Conservation (phyloP, 53 echinoderm and acorn worm genomes). For the Apostichopus leukothele region DNA sequence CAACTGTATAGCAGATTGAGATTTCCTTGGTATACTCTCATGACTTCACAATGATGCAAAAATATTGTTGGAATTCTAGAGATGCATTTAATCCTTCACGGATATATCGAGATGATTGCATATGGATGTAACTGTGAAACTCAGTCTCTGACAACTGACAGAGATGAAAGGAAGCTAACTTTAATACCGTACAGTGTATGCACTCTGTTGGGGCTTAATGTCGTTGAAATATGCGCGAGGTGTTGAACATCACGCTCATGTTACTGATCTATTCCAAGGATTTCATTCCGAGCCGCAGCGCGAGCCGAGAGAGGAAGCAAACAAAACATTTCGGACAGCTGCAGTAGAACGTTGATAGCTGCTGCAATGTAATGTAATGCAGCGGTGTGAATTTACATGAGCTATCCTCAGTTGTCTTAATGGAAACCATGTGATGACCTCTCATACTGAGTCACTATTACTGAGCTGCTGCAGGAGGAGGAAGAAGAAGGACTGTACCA, state of each 20-base stretch:
- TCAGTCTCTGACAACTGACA: too few species aligned
- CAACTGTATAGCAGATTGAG: too few species aligned
- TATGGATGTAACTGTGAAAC: too few species aligned
- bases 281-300: not conserved
- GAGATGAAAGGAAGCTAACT: too few species aligned
- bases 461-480: not conserved
- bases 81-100: too few species aligned
- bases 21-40: too few species aligned
- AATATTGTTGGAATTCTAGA: too few species aligned
- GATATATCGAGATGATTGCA: too few species aligned
- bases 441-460: conserved; percentile 35
- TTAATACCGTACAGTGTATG: too few species aligned
- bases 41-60: too few species aligned
- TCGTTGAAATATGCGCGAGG: conserved; percentile 16
- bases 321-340: conserved; percentile 38
- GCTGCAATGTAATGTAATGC: not conserved
- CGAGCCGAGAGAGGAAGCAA: not conserved
- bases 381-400: conserved; percentile 28
- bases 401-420: not conserved
- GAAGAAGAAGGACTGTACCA: not conserved
- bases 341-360: not conserved
- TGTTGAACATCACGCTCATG: conserved; percentile 1
- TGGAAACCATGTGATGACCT: conserved; percentile 26
- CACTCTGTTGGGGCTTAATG: not conserved
- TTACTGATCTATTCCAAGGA: conserved; percentile 31